A percentile compares a stretch with the other conserved stretches of the same genome.
These are phyloP conservation scores for Emys orbicularis DNA, from an alignment of 2,797 vertebrate genomes.

Conservation along the genomic window DNA sequence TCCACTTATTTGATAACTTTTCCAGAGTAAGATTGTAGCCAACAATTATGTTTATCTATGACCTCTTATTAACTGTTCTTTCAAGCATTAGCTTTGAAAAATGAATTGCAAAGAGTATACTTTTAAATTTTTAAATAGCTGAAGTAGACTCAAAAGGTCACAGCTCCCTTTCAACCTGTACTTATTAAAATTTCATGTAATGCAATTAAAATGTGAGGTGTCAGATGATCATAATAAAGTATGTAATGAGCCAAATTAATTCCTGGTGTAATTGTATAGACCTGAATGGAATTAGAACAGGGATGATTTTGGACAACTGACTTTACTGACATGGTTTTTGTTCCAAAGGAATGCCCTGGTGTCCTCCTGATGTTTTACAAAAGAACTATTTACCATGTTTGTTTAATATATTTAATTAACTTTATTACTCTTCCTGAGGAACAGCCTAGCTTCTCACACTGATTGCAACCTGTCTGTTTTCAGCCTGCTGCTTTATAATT, in stretches of 20 bases:
- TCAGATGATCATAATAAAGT: slow-evolving; percentile 33
- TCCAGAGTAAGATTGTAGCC: not conserved
- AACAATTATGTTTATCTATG: not conserved
- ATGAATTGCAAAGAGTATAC: not conserved
- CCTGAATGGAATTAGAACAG: not conserved
- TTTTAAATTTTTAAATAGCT: slow-evolving; percentile 22
- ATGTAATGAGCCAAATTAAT: slow-evolving; percentile 48
- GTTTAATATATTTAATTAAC: not conserved
- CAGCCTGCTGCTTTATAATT: not conserved
- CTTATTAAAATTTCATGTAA: slow-evolving; percentile 60
- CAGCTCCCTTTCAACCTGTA: slow-evolving; percentile 26
- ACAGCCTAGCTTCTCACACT: not conserved
- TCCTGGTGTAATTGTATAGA: slow-evolving; percentile 10
- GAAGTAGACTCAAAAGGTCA: slow-evolving; percentile 28
- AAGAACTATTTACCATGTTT: not conserved
- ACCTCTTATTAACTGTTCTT: not conserved
- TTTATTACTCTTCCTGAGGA: not conserved
- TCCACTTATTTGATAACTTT: not conserved
- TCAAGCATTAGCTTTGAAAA: not conserved
- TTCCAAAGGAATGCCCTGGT: not conserved
- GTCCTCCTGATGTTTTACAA: not conserved
- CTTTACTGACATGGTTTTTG: slow-evolving; percentile 22
- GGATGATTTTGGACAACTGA: not conserved
- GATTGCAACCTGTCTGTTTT: not conserved
- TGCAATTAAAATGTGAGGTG: slow-evolving; percentile 62